Base-by-base conservation (phyloP, 1,140 invertebrate species). In the Gonatopus flavifemur region DNA sequence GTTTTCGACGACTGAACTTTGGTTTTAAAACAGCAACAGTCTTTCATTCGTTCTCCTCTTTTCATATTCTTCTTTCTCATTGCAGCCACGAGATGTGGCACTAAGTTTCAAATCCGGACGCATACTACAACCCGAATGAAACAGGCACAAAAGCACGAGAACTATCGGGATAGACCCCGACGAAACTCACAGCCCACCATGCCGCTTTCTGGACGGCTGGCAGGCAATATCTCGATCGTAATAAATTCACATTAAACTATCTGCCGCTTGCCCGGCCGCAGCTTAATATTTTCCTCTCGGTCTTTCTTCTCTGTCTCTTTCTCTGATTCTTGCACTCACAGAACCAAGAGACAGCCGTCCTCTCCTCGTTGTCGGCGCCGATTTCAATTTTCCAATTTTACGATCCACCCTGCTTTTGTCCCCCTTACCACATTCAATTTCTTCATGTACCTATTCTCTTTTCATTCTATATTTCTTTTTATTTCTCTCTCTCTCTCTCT, bases 231-330 rank as follows among this genome's bases (percentile, higher is more conserved):
- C 74, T 70, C 66, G 72, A 77, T 76, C 62, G 70, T 66, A 74
- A 76, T 77, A 77, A 74, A 77, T 77, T 72, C 72, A 76, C 72
- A 77, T 77, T 77, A 77, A 77, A 73, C 73, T 77, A 77, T 77
- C 72, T 69, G 64, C 62, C 52, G 60, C 35, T 61, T 54, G 51
- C 56, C 51, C 62, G 59, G 59, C 64, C 66, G 58, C 66, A 65
- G 66, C 66, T 67, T 69, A 70, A 66, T 63, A 66, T 67, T 61
- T 56, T 48, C 52, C 31, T 57, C 22, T n/a, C n/a, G n/a, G n/a
- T n/a, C n/a, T n/a, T n/a, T 33, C 41, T 21, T 9, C n/a, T 15
- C 13, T 33, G 22, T 37, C 39, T 25, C 25, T 15, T 36, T 19
- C 39, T 18, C 20, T 35, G 28, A 45, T 52, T 33, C n/a, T n/a